Evolutionary conservation across 2,888 invertebrate species (phyloP).

Genomic region (Agrotis segetum): DNA sequence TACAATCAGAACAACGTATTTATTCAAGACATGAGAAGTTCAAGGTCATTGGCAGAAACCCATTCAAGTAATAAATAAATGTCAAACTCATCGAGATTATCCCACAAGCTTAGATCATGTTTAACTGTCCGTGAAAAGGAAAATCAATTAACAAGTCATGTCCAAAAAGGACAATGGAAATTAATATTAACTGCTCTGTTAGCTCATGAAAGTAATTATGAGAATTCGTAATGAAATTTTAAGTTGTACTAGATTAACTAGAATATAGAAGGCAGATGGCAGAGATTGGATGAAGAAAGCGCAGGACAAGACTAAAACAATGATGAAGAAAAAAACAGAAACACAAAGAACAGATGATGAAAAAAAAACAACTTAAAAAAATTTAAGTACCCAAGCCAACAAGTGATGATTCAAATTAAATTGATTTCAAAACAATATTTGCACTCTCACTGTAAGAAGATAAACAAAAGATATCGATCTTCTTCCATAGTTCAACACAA

Average conservation of each 20-base stretch:
- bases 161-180: neutral
- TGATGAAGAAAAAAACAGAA: no score
- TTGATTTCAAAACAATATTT: slow-evolving; percentile 7
- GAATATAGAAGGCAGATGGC: neutral
- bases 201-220: neutral
- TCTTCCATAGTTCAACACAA: slow-evolving; percentile 34
- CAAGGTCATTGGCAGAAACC: slow-evolving; percentile 33
- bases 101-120: slow-evolving; percentile 1
- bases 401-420: slow-evolving; percentile 1
- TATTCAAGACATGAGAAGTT: slow-evolving; percentile 26
- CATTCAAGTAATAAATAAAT: slow-evolving; percentile 22
- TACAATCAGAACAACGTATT: neutral
- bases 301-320: no score
- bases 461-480: slow-evolving; percentile 43
- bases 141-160: slow-evolving; percentile 15
- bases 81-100: slow-evolving; percentile 16
- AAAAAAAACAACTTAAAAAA: no score
- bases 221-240: neutral
- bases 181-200: neutral
- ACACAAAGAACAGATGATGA: no score
- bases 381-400: no score
- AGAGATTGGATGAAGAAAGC: no score
- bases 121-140: slow-evolving; percentile 15
- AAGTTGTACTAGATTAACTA: neutral
- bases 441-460: neutral